These are phyloP conservation scores for Apodemia duryi DNA, from an alignment of 2,888 invertebrate genomes.

Conservation along the genomic window DNA sequence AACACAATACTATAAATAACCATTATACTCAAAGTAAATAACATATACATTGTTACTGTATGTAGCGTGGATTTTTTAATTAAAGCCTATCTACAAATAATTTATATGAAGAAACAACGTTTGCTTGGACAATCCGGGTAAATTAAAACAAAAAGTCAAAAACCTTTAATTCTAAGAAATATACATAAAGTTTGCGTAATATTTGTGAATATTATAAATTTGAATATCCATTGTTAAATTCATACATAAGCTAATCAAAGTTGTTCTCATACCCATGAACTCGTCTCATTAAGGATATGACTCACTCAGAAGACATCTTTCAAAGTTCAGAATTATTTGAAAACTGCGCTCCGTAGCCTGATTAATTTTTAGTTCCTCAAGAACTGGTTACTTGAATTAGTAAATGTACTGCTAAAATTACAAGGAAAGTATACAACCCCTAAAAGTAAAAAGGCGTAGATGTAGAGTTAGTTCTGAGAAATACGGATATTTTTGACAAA, in stretches of 20 bases:
- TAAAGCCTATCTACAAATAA: too few species aligned
- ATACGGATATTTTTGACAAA: too few species aligned
- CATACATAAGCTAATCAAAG: neutral
- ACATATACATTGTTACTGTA: too few species aligned
- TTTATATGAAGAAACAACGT: too few species aligned
- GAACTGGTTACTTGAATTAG: neutral
- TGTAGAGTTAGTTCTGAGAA: too few species aligned
- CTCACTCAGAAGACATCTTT: neutral
- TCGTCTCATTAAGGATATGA: neutral
- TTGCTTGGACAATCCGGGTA: too few species aligned
- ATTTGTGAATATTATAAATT: neutral
- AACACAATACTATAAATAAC: too few species aligned
- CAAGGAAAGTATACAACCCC: too few species aligned
- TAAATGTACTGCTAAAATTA: neutral
- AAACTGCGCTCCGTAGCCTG: neutral
- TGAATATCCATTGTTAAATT: neutral
- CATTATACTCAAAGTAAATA: too few species aligned
- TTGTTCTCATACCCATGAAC: constrained; percentile 9
- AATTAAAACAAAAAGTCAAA: neutral
- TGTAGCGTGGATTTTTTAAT: too few species aligned
- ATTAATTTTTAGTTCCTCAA: too few species aligned
- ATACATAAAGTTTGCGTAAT: neutral
- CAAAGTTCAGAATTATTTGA: neutral
- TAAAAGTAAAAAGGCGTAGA: too few species aligned
- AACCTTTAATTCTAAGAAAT: neutral